Conservation (phyloP, 2,113 vertebrate species). For the Oncorhynchus mykiss region DNA sequence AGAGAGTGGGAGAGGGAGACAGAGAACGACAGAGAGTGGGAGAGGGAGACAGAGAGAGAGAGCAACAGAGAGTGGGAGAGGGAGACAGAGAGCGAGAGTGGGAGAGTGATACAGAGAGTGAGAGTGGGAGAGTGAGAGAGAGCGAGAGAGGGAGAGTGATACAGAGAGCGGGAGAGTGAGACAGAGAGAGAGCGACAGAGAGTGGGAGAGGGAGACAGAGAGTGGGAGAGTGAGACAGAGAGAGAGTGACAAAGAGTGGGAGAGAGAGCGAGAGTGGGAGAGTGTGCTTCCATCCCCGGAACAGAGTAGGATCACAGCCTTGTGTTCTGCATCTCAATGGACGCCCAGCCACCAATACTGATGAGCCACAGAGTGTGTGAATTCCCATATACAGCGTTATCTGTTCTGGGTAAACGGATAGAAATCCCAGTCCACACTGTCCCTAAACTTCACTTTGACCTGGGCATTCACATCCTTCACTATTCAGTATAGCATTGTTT, state of each 20-base stretch:
- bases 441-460: not conserved
- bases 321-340: constrained; percentile 5
- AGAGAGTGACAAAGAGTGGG: not conserved
- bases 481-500: too few relatives aligned
- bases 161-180: too few relatives aligned
- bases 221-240: not conserved
- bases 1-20: too few relatives aligned
- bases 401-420: not conserved
- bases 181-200: not conserved
- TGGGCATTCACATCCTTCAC: too few relatives aligned
- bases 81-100: too few relatives aligned
- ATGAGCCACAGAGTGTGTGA: not conserved
- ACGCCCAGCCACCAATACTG: not conserved
- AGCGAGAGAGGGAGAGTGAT: too few relatives aligned
- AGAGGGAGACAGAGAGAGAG: too few relatives aligned
- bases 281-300: not conserved
- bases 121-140: too few relatives aligned
- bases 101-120: too few relatives aligned
- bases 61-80: too few relatives aligned
- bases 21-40: too few relatives aligned
- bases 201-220: not conserved
- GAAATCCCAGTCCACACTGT: not conserved
- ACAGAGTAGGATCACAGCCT: not conserved
- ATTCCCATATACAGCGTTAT: not conserved
- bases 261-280: not conserved